Percentiles rank a stretch among this genome's conserved stretches.
Conservation (phyloP, 2,888 invertebrate species). For the Sarcophaga caerulescens region DNA sequence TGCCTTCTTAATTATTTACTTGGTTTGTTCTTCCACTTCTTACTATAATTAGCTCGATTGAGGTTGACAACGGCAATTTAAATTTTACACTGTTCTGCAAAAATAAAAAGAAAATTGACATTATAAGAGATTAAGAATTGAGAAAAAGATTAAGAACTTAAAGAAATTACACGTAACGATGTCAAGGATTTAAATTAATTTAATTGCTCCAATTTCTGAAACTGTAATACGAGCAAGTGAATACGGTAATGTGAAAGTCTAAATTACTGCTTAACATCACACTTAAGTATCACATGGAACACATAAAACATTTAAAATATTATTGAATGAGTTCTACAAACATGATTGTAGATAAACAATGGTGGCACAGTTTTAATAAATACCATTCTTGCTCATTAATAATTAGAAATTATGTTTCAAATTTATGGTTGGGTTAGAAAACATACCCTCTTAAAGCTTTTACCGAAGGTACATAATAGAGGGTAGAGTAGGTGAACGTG, state of each 20-base stretch:
- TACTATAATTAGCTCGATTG: neutral
- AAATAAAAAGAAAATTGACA: neutral
- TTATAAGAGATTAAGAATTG: constrained; percentile 6
- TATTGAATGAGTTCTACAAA: neutral
- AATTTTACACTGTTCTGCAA: constrained; percentile 21
- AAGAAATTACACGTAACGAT: neutral
- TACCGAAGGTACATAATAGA: no score
- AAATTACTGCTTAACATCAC: no score
- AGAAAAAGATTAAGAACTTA: constrained; percentile 1
- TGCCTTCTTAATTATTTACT: constrained; percentile 18
- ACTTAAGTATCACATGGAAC: neutral
- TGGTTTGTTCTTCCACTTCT: constrained; percentile 7
- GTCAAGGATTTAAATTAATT: constrained; percentile 31
- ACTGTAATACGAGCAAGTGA: neutral
- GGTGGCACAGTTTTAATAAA: neutral
- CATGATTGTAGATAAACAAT: neutral
- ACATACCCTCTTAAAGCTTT: no score
- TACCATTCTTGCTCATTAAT: no score
- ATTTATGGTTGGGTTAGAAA: no score
- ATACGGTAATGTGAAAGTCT: no score
- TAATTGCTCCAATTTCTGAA: neutral
- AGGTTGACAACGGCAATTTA: constrained; percentile 29
- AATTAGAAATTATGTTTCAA: no score
- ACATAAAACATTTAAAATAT: neutral
- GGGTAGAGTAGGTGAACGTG: no score